Conservation (phyloP, 2,888 invertebrate genomes). For the Monochamus alternatus region DNA sequence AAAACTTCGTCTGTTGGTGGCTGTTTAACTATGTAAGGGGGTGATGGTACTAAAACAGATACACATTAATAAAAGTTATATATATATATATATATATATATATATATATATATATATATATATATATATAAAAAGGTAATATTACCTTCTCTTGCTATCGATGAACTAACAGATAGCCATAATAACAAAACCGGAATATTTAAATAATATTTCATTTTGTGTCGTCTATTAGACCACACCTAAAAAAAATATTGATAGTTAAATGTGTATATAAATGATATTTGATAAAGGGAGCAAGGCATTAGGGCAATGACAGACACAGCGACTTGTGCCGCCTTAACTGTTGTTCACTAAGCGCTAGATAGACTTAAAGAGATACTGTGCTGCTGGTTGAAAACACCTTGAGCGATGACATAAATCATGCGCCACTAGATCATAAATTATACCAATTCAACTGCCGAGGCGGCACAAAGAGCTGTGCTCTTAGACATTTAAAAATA, state of each 20-base stretch:
- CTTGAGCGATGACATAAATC: too few relatives aligned
- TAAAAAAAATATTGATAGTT: constrained; percentile 44
- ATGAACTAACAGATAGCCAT: constrained; percentile 53
- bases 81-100: not conserved
- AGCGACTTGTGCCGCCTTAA: too few relatives aligned
- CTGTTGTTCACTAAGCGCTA: too few relatives aligned
- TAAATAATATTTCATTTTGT: constrained; percentile 57
- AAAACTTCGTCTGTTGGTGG: constrained; percentile 92
- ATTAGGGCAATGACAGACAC: too few relatives aligned
- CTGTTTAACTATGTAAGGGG: constrained; percentile 93
- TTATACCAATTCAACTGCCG: too few relatives aligned
- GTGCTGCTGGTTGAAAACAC: too few relatives aligned
- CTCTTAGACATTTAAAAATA: too few relatives aligned
- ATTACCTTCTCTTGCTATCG: constrained; percentile 59
- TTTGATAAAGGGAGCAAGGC: too few relatives aligned
- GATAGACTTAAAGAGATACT: too few relatives aligned
- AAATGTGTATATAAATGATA: too few relatives aligned
- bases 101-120: not conserved
- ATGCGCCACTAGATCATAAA: too few relatives aligned
- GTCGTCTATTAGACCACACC: constrained; percentile 53
- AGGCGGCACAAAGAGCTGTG: too few relatives aligned
- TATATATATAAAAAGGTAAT: not conserved
- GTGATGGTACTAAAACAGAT: constrained; percentile 82
- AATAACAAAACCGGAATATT: constrained; percentile 54
- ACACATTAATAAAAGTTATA: not conserved